phyloP scores from a whole-genome alignment of 1,140 invertebrate species.

The Rhopalosiphum padi region DNA sequence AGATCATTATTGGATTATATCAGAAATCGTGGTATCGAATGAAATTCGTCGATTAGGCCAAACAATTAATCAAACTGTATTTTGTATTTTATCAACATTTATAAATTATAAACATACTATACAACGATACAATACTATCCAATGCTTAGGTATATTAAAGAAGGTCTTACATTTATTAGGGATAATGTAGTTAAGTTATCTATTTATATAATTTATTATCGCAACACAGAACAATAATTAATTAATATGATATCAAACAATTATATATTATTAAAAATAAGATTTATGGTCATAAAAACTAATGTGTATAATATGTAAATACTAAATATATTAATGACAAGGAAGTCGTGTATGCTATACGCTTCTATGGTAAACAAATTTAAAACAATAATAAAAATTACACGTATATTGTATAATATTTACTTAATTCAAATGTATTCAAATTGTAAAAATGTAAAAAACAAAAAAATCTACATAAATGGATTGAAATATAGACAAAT shows the following conservation, averaged over 20 bases:
- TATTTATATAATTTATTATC: not conserved
- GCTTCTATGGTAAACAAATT: not conserved
- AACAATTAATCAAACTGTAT: slow-evolving; percentile 24
- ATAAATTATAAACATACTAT: not conserved
- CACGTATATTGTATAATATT: not conserved
- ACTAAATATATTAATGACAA: not conserved
- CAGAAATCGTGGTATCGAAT: slow-evolving; percentile 7
- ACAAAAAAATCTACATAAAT: not conserved
- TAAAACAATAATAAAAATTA: not conserved
- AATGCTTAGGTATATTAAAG: too few relatives aligned
- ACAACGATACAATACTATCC: not conserved
- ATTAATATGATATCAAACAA: not conserved
- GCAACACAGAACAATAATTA: not conserved
- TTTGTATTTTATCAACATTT: not conserved
- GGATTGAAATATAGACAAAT: not conserved
- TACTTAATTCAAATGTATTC: not conserved
- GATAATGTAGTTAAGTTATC: not conserved
- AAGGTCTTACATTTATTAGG: not conserved
- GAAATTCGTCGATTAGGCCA: not conserved
- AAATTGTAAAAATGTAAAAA: not conserved
- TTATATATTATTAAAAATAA: not conserved
- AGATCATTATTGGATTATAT: slow-evolving; percentile 52
- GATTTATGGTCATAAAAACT: not conserved
- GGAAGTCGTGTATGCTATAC: not conserved
- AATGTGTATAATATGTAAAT: not conserved